Conservation (phyloP, 2,888 invertebrate species). For the Altica lythri region DNA sequence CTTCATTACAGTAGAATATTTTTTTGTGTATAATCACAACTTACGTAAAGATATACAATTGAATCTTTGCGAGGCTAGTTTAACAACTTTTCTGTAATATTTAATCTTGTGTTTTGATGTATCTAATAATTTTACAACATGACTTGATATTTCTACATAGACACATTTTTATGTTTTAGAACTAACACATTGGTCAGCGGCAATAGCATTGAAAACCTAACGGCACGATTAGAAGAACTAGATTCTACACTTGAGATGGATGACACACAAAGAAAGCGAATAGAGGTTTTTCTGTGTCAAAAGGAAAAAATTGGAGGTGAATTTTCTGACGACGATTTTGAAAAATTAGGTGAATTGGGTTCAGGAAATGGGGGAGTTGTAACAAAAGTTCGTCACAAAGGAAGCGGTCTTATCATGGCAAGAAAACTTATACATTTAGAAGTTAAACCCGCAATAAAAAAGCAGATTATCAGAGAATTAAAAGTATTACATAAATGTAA, state of each 20-base stretch:
- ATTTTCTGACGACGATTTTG: slow-evolving; percentile 82
- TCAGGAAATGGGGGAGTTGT: slow-evolving; percentile 99
- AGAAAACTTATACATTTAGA: slow-evolving; percentile 97
- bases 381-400: slow-evolving; percentile 94
- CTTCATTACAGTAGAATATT: no score
- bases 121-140: no score
- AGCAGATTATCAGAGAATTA: slow-evolving; percentile 96
- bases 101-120: no score
- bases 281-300: slow-evolving; percentile 92
- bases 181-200: slow-evolving; percentile 52
- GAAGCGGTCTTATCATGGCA: slow-evolving; percentile 95
- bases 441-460: slow-evolving; percentile 98
- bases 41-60: no score
- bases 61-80: no score
- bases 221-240: slow-evolving; percentile 87
- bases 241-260: slow-evolving; percentile 74
- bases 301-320: slow-evolving; percentile 94
- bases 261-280: slow-evolving; percentile 88
- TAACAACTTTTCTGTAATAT: no score
- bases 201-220: slow-evolving; percentile 84
- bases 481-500: slow-evolving; percentile 99
- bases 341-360: slow-evolving; percentile 93
- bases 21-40: no score
- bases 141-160: no score
- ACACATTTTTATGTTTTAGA: slow-evolving; percentile 54